Evolutionary conservation across 2,797 vertebrate species (phyloP).

Genomic region (Sebastes steindachneri): DNA sequence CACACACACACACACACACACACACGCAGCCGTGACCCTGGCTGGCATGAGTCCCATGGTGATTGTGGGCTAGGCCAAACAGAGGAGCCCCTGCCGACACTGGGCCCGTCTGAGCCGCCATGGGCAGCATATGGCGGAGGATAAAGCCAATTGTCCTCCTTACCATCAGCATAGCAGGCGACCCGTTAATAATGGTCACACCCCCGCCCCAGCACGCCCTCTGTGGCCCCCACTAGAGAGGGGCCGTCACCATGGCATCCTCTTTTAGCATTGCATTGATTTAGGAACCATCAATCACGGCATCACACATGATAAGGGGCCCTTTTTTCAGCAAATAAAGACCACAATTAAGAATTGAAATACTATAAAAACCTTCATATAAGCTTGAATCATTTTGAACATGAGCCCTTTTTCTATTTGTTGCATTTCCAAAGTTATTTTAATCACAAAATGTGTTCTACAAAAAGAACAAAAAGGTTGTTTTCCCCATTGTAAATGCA

Average conservation of each 20-base stretch:
- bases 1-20: slow-evolving; percentile 34
- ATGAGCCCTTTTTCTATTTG: not conserved
- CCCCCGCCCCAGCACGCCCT: slow-evolving; percentile 80
- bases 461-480: not conserved
- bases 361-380: slow-evolving; percentile 6
- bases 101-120: slow-evolving; percentile 82
- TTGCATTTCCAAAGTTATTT: not conserved
- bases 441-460: not conserved
- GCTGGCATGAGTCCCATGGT: slow-evolving; percentile 84
- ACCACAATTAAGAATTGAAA: slow-evolving; percentile 24
- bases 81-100: slow-evolving; percentile 83
- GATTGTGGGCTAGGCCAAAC: slow-evolving; percentile 84
- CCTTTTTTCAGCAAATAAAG: slow-evolving; percentile 48
- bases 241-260: slow-evolving; percentile 75
- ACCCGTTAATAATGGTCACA: slow-evolving; percentile 89
- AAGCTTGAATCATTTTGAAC: not conserved
- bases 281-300: slow-evolving; percentile 80
- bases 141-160: slow-evolving; percentile 88
- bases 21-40: slow-evolving; percentile 71
- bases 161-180: slow-evolving; percentile 83
- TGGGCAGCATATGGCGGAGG: slow-evolving; percentile 86
- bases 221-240: slow-evolving; percentile 70
- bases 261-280: slow-evolving; percentile 81
- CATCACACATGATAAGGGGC: slow-evolving; percentile 72
- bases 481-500: slow-evolving; percentile 28